Percentiles rank a stretch among this genome's conserved stretches.
phyloP scores from a whole-genome alignment of 2,113 vertebrate species.

The Coregonus clupeaformis region DNA sequence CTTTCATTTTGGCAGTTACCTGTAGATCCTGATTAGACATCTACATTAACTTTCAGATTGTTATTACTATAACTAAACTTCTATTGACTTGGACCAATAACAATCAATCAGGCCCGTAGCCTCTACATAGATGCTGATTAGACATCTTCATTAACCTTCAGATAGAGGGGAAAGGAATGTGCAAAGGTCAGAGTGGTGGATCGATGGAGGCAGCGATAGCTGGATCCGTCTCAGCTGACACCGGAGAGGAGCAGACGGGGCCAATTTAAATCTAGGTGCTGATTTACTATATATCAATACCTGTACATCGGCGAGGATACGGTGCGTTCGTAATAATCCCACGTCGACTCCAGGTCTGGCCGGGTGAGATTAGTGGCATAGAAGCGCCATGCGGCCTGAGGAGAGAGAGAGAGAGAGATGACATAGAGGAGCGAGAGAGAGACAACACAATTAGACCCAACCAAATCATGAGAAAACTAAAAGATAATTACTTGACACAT shows the following conservation, averaged over 20 bases:
- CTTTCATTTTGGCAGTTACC: too few relatives aligned
- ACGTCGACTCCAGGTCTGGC: slow-evolving; percentile 91
- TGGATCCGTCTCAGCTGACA: background rate
- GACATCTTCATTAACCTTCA: background rate
- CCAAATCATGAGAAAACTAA: too few relatives aligned
- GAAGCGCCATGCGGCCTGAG: slow-evolving; percentile 84
- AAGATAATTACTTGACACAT: too few relatives aligned
- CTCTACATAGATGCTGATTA: background rate
- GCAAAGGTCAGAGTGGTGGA: background rate
- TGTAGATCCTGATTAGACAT: background rate
- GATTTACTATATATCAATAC: slow-evolving; percentile 61
- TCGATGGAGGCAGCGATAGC: background rate
- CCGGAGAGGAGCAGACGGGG: background rate
- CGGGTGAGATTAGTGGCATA: slow-evolving; percentile 93
- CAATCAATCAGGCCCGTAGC: background rate
- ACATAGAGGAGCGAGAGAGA: background rate
- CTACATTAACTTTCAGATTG: background rate
- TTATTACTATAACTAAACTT: background rate
- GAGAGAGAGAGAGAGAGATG: background rate
- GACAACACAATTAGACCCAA: too few relatives aligned
- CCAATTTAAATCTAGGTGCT: background rate
- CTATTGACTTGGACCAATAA: background rate
- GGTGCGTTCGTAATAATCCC: slow-evolving; percentile 93
- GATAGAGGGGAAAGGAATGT: background rate
- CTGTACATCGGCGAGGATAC: slow-evolving; percentile 97